Base-by-base conservation (phyloP, 2,888 invertebrate genomes). In the Deilephila porcellus region DNA sequence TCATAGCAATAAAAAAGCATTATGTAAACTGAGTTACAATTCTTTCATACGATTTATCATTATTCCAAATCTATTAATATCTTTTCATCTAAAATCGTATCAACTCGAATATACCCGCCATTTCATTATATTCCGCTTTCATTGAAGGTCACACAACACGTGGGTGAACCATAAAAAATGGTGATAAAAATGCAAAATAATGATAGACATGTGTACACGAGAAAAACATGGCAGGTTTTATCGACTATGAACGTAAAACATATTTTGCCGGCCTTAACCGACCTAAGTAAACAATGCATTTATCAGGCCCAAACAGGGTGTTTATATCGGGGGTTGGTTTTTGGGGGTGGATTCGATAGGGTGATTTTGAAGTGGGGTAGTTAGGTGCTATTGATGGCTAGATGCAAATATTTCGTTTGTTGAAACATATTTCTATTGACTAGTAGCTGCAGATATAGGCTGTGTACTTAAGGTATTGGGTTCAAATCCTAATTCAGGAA, bases 271-370 rank as follows among this genome's bases (percentile, higher is more conserved):
- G 74, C 70, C 73, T 74, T 73, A 74, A 62, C 53, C 45, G 79
- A 80, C 79, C 80, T 79, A 79, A 76, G 70, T 75, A 80, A 82
- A 85, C 80, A 78, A 78, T 76, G 77, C 75, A 75, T 73, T 76
- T 73, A 53, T 71, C 74, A 73, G 77, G 74, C 45, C 52, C 14
- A n/a, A 60, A 67, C 73, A 71, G 73, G 72, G 60, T 29, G 73
- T 73, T 74, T 71, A 53, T 37, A 34, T 70, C 67, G 3, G 70
- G 56, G 62, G 4, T 37, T 70, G 29, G 32, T n/a, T 64, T 37
- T 67, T 25, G 45, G 52, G 67, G 20, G 19, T 63, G 45, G 45
- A 3, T 45, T 14, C 11, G 45, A 34, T 63, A 19, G n/a, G 34
- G 19, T 4, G 64, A 20, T 64, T 64, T 45, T 64, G 11, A 45